phyloP scores from a whole-genome alignment of 2,888 invertebrate genomes.

The Tetanocera ferruginea region DNA sequence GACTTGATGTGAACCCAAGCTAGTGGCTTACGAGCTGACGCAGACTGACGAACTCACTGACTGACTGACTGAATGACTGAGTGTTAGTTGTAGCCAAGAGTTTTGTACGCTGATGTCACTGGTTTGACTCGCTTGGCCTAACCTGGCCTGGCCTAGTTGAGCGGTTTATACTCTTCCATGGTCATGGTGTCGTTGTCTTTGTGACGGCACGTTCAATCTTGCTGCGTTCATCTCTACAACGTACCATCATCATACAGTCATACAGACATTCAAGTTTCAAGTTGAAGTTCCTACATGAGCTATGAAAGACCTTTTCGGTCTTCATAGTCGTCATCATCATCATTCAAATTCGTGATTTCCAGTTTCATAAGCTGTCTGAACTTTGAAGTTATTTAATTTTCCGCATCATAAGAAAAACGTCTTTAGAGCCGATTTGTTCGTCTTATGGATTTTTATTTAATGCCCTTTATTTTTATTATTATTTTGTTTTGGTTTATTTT shows the following conservation, averaged over 20 bases:
- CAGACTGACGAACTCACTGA: no score
- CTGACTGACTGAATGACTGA: no score
- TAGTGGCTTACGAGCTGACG: no score
- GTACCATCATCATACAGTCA: background rate
- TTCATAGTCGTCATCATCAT: background rate
- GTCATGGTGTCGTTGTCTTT: background rate
- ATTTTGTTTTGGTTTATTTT: background rate
- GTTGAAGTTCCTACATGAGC: constrained; percentile 4
- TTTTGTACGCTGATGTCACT: constrained; percentile 8
- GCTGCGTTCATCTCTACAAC: background rate
- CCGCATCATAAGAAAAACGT: constrained; percentile 28
- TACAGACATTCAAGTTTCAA: background rate
- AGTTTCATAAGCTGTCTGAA: constrained; percentile 8
- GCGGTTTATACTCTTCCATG: background rate
- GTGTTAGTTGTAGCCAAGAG: no score
- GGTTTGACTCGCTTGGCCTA: background rate
- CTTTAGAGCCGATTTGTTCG: background rate
- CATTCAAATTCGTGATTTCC: background rate
- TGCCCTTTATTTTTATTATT: background rate
- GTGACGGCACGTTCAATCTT: constrained; percentile 6
- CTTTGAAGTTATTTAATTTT: constrained; percentile 34
- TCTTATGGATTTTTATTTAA: background rate
- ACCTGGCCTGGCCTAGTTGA: background rate
- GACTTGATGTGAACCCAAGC: no score
- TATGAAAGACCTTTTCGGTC: background rate